Percentiles rank a stretch among this genome's conserved stretches.
Evolutionary conservation across 2,797 vertebrate species (phyloP).

Genomic region (Intellagama lesueurii): DNA sequence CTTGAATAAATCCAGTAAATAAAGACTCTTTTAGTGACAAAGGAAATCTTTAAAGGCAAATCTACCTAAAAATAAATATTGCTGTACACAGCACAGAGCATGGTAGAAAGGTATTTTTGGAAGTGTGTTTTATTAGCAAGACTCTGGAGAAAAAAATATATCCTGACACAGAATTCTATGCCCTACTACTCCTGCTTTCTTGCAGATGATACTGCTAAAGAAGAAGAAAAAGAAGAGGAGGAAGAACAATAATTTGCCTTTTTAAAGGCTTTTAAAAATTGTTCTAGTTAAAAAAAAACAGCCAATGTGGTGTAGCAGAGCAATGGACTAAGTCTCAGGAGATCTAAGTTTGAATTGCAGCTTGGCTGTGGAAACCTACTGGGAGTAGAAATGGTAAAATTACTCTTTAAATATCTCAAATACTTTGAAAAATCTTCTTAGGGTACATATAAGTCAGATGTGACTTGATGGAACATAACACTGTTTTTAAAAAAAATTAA

Average conservation of each 20-base stretch:
- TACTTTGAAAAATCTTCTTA: too few species aligned
- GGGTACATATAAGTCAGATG: too few species aligned
- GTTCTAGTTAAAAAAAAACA: too few species aligned
- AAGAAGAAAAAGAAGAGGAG: background rate
- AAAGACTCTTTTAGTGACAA: background rate
- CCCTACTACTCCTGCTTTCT: background rate
- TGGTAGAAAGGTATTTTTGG: slow-evolving; percentile 38
- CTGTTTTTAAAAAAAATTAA: too few species aligned
- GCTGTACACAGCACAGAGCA: slow-evolving; percentile 38
- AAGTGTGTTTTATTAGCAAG: background rate
- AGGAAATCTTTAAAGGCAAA: slow-evolving; percentile 1
- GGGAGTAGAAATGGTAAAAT: too few species aligned
- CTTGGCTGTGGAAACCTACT: too few species aligned
- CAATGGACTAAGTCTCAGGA: too few species aligned
- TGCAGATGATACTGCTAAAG: background rate
- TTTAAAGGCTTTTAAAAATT: slow-evolving; percentile 30
- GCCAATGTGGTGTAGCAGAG: too few species aligned
- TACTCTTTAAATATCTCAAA: too few species aligned
- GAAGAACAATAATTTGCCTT: background rate
- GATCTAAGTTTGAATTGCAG: too few species aligned
- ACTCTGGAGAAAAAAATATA: background rate
- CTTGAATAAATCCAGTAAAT: slow-evolving; percentile 3
- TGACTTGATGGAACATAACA: too few species aligned
- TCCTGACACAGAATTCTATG: slow-evolving; percentile 4
- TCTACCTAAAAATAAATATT: slow-evolving; percentile 33